These are phyloP conservation scores for Alca torda DNA, from an alignment of 2,797 vertebrate genomes.

Conservation along the genomic window DNA sequence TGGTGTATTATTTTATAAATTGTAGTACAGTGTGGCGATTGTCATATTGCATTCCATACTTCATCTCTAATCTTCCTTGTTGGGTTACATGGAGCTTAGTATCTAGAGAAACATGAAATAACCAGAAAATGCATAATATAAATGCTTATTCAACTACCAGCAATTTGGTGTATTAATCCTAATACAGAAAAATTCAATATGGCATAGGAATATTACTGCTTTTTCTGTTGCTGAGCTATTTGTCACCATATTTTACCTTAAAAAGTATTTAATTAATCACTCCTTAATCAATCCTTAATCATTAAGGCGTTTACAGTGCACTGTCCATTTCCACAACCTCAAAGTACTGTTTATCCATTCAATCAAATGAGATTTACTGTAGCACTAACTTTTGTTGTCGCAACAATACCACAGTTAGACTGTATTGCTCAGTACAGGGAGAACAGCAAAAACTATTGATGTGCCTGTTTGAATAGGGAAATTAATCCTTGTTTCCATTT, in stretches of 20 bases:
- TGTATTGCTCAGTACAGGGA: constrained; percentile 16
- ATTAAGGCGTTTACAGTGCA: not conserved
- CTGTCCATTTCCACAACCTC: not conserved
- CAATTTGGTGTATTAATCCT: not conserved
- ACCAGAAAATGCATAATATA: not conserved
- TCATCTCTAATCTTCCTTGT: not conserved
- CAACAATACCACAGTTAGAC: not conserved
- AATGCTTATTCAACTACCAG: not conserved
- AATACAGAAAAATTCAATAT: not conserved
- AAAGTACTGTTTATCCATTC: not conserved
- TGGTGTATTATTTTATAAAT: constrained; percentile 42
- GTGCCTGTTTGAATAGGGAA: constrained; percentile 45
- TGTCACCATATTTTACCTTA: not conserved
- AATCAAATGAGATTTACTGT: constrained; percentile 12
- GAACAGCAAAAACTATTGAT: not conserved
- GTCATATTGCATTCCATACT: not conserved
- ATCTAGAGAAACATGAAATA: not conserved
- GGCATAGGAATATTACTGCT: not conserved
- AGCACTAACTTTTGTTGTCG: not conserved
- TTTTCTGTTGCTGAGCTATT: constrained; percentile 11
- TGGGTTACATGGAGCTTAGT: not conserved
- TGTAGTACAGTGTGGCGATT: not conserved
- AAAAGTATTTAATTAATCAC: not conserved
- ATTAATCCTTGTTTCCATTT: constrained; percentile 43
- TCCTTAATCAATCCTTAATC: not conserved